phyloP scores from a whole-genome alignment of 2,113 vertebrate genomes.

The Smithornis capensis region DNA sequence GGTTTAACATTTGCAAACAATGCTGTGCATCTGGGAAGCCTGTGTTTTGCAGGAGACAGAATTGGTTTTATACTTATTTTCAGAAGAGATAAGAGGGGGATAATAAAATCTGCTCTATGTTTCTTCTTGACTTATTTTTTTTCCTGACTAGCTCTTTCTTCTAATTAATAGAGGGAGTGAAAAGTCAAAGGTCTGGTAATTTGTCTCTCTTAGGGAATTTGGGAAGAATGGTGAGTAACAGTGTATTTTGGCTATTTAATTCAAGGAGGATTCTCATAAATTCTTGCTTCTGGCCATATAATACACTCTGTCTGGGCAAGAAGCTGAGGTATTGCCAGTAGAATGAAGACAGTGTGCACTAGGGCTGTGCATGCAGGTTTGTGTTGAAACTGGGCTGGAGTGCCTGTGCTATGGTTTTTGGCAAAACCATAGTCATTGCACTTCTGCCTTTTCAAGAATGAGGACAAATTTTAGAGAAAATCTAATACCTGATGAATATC shows the following conservation, averaged over 20 bases:
- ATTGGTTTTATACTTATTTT: slow-evolving; percentile 28
- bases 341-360: background rate
- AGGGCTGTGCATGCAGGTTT: slow-evolving; percentile 9
- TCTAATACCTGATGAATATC: background rate
- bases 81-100: background rate
- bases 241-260: slow-evolving; percentile 24
- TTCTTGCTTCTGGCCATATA: slow-evolving; percentile 34
- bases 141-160: background rate
- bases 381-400: background rate
- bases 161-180: background rate
- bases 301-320: slow-evolving; percentile 49
- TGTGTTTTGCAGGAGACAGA: background rate
- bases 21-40: background rate
- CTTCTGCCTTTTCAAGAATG: background rate
- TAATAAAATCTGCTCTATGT: background rate
- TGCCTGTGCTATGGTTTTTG: background rate
- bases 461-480: background rate
- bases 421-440: background rate
- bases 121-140: background rate
- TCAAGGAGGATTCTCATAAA: slow-evolving; percentile 38
- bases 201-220: background rate
- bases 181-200: background rate
- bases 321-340: background rate
- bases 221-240: background rate
- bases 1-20: background rate